Conservation (phyloP, 1,140 invertebrate genomes). For the Cephus cinctus region DNA sequence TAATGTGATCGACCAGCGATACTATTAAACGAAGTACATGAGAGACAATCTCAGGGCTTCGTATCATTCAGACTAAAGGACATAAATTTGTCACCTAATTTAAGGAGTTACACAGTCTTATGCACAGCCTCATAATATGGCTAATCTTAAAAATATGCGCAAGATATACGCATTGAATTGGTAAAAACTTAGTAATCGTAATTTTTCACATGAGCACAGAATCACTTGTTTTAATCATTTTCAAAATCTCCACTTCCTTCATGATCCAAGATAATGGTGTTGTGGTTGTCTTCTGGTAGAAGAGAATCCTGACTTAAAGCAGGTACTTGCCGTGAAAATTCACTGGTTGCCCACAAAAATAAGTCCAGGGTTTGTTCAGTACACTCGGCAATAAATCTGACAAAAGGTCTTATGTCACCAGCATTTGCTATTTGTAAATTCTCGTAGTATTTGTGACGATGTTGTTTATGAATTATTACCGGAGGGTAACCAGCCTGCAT, state of each 20-base stretch:
- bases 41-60: too few relatives aligned
- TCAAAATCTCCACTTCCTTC: constrained; percentile 24
- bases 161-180: too few relatives aligned
- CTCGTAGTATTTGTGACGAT: constrained; percentile 83
- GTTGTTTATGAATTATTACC: constrained; percentile 91
- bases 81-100: too few relatives aligned
- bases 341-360: constrained; percentile 80
- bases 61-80: too few relatives aligned
- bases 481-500: constrained; percentile 98
- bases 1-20: too few relatives aligned
- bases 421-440: constrained; percentile 87
- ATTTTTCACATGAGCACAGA: too few relatives aligned
- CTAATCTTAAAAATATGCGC: too few relatives aligned
- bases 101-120: too few relatives aligned
- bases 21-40: too few relatives aligned
- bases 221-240: constrained; percentile 25
- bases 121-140: too few relatives aligned
- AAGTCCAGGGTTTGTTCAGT: constrained; percentile 92
- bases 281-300: constrained; percentile 30
- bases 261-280: constrained; percentile 39
- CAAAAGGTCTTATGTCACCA: constrained; percentile 89
- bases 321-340: constrained; percentile 55
- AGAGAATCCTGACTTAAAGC: constrained; percentile 50
- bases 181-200: too few relatives aligned
- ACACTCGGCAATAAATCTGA: constrained; percentile 92